Conservation (phyloP, 2,797 vertebrate genomes). For the Acrocephalus scirpaceus region DNA sequence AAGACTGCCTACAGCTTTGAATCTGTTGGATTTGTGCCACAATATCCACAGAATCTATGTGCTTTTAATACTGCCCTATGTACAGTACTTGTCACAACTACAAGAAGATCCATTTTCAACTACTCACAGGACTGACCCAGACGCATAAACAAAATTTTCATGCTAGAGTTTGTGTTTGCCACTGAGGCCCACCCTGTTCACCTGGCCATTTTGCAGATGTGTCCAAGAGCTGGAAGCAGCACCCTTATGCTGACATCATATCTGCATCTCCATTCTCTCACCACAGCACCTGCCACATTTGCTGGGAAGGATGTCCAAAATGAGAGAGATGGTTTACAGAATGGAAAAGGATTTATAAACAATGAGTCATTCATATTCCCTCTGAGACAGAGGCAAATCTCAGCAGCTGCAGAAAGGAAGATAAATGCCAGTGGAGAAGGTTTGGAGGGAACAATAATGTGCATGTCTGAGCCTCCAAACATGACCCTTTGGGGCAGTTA, state of each 20-base stretch:
- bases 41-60: accelerated
- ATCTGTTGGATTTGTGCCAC: not conserved
- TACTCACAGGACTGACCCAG: accelerated
- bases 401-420: not conserved
- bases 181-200: not conserved
- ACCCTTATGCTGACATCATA: not conserved
- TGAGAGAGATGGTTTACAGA: not conserved
- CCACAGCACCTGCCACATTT: not conserved
- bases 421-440: not conserved
- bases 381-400: not conserved
- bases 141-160: not conserved
- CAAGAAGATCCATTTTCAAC: not conserved
- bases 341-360: slow-evolving; percentile 17
- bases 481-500: not conserved
- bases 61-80: not conserved
- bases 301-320: not conserved
- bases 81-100: not conserved
- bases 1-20: not conserved
- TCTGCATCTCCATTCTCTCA: not conserved
- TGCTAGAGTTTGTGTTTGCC: not conserved
- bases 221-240: not conserved
- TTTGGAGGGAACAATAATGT: not conserved
- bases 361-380: slow-evolving; percentile 41
- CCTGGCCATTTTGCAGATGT: not conserved
- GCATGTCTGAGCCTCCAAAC: not conserved